Conservation (phyloP, 2,888 invertebrate genomes). For the Zonitis immaculata region DNA sequence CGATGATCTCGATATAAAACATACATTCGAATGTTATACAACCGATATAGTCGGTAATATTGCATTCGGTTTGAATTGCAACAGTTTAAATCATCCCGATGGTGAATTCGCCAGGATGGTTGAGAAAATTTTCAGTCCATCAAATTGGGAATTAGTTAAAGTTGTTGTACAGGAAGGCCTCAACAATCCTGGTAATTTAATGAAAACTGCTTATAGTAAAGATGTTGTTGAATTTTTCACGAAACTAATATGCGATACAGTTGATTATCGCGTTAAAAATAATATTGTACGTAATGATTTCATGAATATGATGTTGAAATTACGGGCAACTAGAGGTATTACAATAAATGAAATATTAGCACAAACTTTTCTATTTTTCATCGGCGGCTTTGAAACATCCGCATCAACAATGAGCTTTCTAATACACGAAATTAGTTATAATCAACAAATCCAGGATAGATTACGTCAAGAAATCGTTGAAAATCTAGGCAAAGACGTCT, state of each 20-base stretch:
- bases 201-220: background rate
- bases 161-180: background rate
- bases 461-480: slow-evolving; percentile 42
- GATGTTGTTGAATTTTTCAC: slow-evolving; percentile 47
- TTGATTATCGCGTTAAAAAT: slow-evolving; percentile 48
- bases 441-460: slow-evolving; percentile 45
- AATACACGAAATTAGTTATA: slow-evolving; percentile 42
- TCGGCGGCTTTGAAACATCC: slow-evolving; percentile 50
- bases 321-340: slow-evolving; percentile 44
- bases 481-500: slow-evolving; percentile 33
- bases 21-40: background rate
- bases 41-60: background rate
- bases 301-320: slow-evolving; percentile 51
- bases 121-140: background rate
- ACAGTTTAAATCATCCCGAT: background rate
- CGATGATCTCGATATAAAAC: background rate
- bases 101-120: background rate
- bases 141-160: background rate
- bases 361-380: slow-evolving; percentile 43
- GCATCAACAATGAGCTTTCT: slow-evolving; percentile 42
- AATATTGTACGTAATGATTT: slow-evolving; percentile 52
- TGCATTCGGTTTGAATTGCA: background rate
- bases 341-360: slow-evolving; percentile 17
- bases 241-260: slow-evolving; percentile 45
- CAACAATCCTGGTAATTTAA: background rate